Percentiles rank a stretch among this genome's conserved stretches.
Conservation (phyloP, 2,888 invertebrate genomes). For the Caenorhabditis sulstoni region DNA sequence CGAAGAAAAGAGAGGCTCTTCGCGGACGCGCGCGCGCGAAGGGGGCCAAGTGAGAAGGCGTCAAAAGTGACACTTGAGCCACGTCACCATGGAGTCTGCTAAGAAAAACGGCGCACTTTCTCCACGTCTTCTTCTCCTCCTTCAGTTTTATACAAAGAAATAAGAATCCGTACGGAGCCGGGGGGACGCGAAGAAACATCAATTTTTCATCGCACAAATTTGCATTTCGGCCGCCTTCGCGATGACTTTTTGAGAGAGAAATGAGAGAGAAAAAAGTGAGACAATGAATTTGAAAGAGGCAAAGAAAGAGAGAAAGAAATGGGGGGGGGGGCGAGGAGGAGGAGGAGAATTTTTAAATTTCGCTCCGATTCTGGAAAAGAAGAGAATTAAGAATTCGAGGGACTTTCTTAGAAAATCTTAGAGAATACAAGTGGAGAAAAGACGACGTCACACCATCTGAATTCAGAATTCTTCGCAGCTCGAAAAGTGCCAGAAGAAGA, state of each 20-base stretch:
- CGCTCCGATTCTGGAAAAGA: neutral
- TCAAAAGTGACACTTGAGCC: neutral
- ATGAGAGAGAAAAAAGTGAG: neutral
- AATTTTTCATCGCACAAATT: constrained; percentile 55
- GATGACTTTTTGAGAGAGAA: neutral
- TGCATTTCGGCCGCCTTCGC: too few relatives aligned
- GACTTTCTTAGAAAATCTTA: constrained; percentile 1
- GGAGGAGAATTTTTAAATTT: too few relatives aligned
- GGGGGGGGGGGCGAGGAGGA: neutral
- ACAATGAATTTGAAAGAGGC: neutral
- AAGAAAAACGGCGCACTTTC: neutral
- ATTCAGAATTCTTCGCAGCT: too few relatives aligned
- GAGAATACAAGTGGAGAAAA: neutral
- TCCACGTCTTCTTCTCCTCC: neutral
- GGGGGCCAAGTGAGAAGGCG: too few relatives aligned
- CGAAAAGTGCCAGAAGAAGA: too few relatives aligned
- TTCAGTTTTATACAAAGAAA: neutral
- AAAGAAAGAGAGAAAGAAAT: neutral
- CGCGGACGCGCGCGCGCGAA: too few relatives aligned
- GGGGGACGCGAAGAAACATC: constrained; percentile 23
- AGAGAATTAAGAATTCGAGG: neutral
- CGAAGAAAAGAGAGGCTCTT: too few relatives aligned
- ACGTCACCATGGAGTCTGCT: neutral
- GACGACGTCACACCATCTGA: too few relatives aligned
- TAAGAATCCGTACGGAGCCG: neutral